These are phyloP conservation scores for Xenopus laevis DNA, from an alignment of 2,113 vertebrate species.

Conservation along the genomic window DNA sequence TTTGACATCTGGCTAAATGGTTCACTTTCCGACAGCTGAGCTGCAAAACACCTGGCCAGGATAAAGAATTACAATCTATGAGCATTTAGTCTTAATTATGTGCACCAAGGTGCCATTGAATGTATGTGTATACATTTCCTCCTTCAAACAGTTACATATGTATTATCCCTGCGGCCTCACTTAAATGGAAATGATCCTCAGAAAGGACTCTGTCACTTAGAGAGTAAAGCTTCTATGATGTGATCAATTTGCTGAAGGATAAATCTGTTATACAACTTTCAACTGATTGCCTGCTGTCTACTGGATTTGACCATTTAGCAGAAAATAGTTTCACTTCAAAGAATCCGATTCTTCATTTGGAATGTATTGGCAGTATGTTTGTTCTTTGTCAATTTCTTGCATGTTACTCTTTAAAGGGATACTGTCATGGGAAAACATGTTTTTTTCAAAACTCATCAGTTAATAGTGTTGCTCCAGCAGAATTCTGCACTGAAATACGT, in stretches of 20 bases:
- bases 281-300: conserved; percentile 39
- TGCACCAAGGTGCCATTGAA: conserved; percentile 29
- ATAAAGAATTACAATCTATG: conserved; percentile 51
- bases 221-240: background rate
- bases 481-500: too few relatives aligned
- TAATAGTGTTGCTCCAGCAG: too few relatives aligned
- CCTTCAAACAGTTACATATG: conserved; percentile 36
- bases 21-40: conserved; percentile 45
- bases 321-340: conserved; percentile 40
- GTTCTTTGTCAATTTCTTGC: background rate
- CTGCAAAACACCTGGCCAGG: conserved; percentile 49
- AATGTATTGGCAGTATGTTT: background rate
- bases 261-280: conserved; percentile 23
- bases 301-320: conserved; percentile 9
- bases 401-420: background rate
- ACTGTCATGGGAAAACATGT: too few relatives aligned
- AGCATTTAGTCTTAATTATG: conserved; percentile 38
- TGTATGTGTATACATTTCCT: conserved; percentile 31
- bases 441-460: too few relatives aligned
- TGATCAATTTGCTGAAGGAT: background rate
- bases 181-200: conserved; percentile 33
- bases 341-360: conserved; percentile 19
- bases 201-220: background rate
- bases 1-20: conserved; percentile 57
- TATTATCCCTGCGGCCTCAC: conserved; percentile 32